A percentile compares a stretch with the other conserved stretches of the same genome.
phyloP scores from a whole-genome alignment of 2,888 invertebrate species.

The Sphaeridia pumilis region DNA sequence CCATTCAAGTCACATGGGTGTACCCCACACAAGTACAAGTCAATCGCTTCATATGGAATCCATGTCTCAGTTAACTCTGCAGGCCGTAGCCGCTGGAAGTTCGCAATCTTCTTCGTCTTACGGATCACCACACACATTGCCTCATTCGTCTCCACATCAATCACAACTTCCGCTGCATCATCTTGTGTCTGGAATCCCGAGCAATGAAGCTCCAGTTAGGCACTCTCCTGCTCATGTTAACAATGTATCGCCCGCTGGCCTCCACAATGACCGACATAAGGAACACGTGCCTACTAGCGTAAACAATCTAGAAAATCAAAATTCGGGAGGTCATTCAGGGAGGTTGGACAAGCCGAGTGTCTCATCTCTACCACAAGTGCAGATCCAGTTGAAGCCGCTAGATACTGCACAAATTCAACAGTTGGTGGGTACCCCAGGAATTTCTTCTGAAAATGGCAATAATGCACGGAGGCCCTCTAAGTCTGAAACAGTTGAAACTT shows the following conservation, averaged over 20 bases:
- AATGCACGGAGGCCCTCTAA: no score
- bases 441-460: no score
- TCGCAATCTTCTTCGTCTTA: neutral
- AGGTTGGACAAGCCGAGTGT: conserved; percentile 3
- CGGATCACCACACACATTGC: neutral
- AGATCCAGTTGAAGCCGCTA: conserved; percentile 8
- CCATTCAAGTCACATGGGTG: neutral
- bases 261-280: no score
- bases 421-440: no score
- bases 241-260: neutral
- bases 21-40: neutral
- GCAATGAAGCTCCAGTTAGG: neutral
- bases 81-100: neutral
- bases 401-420: conserved; percentile 8
- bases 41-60: neutral
- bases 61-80: neutral
- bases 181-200: neutral
- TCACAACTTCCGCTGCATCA: neutral
- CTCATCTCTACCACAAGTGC: conserved; percentile 6
- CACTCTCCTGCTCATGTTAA: neutral
- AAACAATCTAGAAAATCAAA: neutral
- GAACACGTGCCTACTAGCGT: neutral
- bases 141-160: neutral
- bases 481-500: neutral
- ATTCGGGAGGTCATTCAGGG: neutral